Evolutionary conservation across 2,888 invertebrate species (phyloP).

Genomic region (Tiphia femorata): DNA sequence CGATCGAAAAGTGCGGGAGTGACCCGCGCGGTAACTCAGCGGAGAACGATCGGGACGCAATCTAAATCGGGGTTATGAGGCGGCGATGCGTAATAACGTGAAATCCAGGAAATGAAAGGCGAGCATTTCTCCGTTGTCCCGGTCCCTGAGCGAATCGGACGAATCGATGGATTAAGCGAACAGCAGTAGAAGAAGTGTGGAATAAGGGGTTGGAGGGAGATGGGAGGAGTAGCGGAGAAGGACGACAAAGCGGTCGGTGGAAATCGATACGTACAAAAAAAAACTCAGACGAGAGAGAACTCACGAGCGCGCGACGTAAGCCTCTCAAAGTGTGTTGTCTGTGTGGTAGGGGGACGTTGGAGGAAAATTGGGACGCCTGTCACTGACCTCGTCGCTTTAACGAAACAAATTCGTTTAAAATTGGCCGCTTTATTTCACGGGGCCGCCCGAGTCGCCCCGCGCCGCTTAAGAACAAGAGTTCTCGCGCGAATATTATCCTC

Average conservation of each 20-base stretch:
- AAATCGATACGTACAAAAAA: conserved; percentile 19
- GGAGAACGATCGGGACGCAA: background rate
- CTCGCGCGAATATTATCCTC: too few relatives aligned
- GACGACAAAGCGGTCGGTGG: background rate
- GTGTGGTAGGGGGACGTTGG: conserved; percentile 1
- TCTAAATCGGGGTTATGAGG: conserved; percentile 1
- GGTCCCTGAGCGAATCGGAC: conserved; percentile 17
- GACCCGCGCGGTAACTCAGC: background rate
- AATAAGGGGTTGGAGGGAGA: background rate
- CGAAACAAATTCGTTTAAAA: too few relatives aligned
- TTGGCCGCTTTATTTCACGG: too few relatives aligned
- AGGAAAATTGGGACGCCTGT: conserved; percentile 15
- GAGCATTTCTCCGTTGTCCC: conserved; percentile 16
- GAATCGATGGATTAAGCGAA: conserved; percentile 26
- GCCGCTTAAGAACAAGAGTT: too few relatives aligned
- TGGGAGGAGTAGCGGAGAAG: background rate
- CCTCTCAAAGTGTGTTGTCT: conserved; percentile 19
- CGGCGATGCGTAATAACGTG: conserved; percentile 23
- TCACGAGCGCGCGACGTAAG: conserved; percentile 12
- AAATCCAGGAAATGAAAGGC: conserved; percentile 28
- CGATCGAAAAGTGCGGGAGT: too few relatives aligned
- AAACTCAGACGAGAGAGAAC: conserved; percentile 15
- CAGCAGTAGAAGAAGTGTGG: background rate
- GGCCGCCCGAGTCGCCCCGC: too few relatives aligned
- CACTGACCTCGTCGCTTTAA: too few relatives aligned